Conservation (phyloP, 2,888 invertebrate genomes). For the Melanophora roralis region DNA sequence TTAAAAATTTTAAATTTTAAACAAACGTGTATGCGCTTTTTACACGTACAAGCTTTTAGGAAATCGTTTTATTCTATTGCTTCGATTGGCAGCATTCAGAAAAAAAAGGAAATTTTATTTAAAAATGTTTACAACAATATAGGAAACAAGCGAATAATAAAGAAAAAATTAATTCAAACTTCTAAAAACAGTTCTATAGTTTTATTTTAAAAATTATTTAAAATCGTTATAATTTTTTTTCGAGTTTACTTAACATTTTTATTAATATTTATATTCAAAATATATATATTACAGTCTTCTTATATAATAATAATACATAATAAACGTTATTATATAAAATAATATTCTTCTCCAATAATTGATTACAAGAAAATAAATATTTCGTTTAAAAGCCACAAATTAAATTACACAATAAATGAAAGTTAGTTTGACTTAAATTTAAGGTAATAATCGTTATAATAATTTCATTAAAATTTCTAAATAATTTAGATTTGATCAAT, state of each 20-base stretch:
- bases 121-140: too few relatives aligned
- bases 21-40: slow-evolving; percentile 3
- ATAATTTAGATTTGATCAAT: slow-evolving; percentile 48
- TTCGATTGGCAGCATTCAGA: neutral
- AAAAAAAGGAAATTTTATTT: slow-evolving; percentile 7
- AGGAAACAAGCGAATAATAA: neutral
- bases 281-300: slow-evolving; percentile 60
- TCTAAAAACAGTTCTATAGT: neutral
- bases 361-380: slow-evolving; percentile 40
- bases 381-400: slow-evolving; percentile 28
- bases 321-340: slow-evolving; percentile 34
- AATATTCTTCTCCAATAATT: slow-evolving; percentile 7
- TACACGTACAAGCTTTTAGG: slow-evolving; percentile 17
- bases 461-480: slow-evolving; percentile 14
- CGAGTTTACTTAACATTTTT: slow-evolving; percentile 55
- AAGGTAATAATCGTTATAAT: neutral
- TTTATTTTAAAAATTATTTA: neutral
- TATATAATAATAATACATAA: slow-evolving; percentile 57
- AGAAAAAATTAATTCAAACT: neutral
- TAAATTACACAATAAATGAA: slow-evolving; percentile 19
- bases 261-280: slow-evolving; percentile 46
- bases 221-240: neutral
- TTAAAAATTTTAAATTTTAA: slow-evolving; percentile 3
- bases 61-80: slow-evolving; percentile 12
- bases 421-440: slow-evolving; percentile 32